Evolutionary conservation across 2,113 vertebrate genomes (phyloP), one percentile per base, ranked within the genome.

Genomic region (Peromyscus polionotus): DNA sequence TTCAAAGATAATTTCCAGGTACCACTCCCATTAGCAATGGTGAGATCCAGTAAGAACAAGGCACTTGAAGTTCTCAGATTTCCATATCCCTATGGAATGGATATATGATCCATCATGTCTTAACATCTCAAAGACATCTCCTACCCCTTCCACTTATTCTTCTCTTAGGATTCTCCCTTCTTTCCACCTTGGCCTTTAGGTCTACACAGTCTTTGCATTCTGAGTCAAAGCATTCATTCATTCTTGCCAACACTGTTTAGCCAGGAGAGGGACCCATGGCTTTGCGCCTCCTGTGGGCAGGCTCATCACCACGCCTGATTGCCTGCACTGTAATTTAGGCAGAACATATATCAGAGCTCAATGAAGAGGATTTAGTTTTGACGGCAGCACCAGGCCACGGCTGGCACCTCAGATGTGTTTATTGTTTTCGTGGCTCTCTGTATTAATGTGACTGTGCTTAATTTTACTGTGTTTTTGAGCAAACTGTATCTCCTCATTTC

Each of bases 401-500:
- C 72, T 81, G 59, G 81, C n/a, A 96, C n/a, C 63, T 91, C 65
- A 59, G 48, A 20, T 6, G 63, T 84, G 45, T 88, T 96, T 95
- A 65, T 86, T 97, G 39, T 87, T 94, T 93, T 94, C 79, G 92
- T 73, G 84, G 68, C 70, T 95, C 61, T 92, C 90, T 80, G 76
- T 97, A 87, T 95, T 89, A 96, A 79, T 77, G 70, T 90, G 80
- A 90, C 92, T 83, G 48, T 77, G 88, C 97, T 96, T 94, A 63
- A 92, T 96, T 31, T 95, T 88, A 92, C 36, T 90, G 76, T 73
- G 95, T 6, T 17, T 12, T 0, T 76, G 86, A 94, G 65, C 76
- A 84, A 36, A 93, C 8, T 63, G 7, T 80, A 10, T 96, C 70
- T 90, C 36, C 28, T 31, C 48, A 61, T 13, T 57, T 28, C 61